A percentile compares a stretch with the other conserved stretches of the same genome.
Conservation (phyloP, 2,888 invertebrate species). For the Heliothis peltigera region DNA sequence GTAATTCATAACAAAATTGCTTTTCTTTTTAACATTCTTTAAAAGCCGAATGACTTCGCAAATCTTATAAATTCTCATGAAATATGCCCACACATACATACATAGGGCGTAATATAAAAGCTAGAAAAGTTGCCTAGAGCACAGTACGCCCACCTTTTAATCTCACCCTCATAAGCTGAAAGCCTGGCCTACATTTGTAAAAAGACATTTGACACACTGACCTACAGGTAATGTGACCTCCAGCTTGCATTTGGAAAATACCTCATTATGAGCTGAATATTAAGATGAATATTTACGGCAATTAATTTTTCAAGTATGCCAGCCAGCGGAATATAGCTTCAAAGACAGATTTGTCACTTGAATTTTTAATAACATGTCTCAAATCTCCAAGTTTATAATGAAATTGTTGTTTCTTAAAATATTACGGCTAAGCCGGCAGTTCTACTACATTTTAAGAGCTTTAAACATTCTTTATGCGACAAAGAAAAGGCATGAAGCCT, state of each 20-base stretch:
- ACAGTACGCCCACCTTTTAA: constrained; percentile 34
- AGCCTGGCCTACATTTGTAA: constrained; percentile 56
- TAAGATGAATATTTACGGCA: not conserved
- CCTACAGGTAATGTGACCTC: constrained; percentile 38
- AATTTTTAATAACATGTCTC: no score
- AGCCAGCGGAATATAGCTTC: no score
- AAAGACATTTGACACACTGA: constrained; percentile 60
- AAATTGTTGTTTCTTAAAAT: no score
- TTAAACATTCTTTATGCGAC: constrained; percentile 8
- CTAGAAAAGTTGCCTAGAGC: constrained; percentile 16
- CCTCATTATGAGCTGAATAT: constrained; percentile 3
- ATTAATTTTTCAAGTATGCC: not conserved
- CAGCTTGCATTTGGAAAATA: constrained; percentile 7
- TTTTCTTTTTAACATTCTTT: no score
- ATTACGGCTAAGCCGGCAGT: no score
- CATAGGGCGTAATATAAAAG: constrained; percentile 12
- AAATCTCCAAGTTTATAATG: no score
- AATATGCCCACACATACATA: constrained; percentile 1
- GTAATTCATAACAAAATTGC: no score
- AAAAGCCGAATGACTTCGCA: no score
- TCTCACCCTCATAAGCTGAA: constrained; percentile 53
- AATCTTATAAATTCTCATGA: not conserved
- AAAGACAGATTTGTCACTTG: no score
- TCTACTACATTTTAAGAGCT: no score
- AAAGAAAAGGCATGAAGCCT: constrained; percentile 13